A percentile compares a stretch with the other conserved stretches of the same genome.
Evolutionary conservation across 2,113 vertebrate genomes (phyloP).

Genomic region (Manacus vitellinus): DNA sequence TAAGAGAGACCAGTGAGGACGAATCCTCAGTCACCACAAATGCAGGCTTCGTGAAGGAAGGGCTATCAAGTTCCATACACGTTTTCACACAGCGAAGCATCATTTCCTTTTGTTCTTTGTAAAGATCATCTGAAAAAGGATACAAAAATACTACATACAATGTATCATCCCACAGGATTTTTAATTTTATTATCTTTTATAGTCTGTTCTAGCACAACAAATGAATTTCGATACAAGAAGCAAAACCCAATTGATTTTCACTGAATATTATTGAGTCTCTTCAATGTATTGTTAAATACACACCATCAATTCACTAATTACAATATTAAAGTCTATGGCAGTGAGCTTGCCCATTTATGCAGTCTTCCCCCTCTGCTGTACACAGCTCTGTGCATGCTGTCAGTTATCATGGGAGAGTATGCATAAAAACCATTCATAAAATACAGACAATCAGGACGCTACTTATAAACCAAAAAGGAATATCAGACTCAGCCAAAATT

Average conservation of each 20-base stretch:
- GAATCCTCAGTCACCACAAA: neutral
- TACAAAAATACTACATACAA: neutral
- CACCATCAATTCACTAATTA: neutral
- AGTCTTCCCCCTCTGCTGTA: neutral
- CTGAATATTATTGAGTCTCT: neutral
- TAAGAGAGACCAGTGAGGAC: neutral
- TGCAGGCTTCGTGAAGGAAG: conserved; percentile 30
- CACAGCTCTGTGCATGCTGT: neutral
- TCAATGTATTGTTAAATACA: neutral
- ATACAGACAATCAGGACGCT: neutral
- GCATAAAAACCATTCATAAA: neutral
- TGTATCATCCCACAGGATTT: neutral
- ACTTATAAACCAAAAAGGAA: neutral
- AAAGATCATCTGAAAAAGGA: conserved; percentile 31
- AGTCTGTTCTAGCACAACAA: neutral
- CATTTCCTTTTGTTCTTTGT: neutral
- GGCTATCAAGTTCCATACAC: conserved; percentile 84
- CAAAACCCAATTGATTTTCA: neutral
- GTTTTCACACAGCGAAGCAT: conserved; percentile 75
- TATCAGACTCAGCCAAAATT: neutral
- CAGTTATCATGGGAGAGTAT: neutral
- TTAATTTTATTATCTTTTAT: neutral
- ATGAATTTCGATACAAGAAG: neutral
- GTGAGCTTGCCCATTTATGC: neutral
- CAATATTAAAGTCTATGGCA: neutral